Evolutionary conservation across 2,797 vertebrate species (phyloP), one percentile per base, ranked within the genome.

Genomic region (Sebastiscus tertius): DNA sequence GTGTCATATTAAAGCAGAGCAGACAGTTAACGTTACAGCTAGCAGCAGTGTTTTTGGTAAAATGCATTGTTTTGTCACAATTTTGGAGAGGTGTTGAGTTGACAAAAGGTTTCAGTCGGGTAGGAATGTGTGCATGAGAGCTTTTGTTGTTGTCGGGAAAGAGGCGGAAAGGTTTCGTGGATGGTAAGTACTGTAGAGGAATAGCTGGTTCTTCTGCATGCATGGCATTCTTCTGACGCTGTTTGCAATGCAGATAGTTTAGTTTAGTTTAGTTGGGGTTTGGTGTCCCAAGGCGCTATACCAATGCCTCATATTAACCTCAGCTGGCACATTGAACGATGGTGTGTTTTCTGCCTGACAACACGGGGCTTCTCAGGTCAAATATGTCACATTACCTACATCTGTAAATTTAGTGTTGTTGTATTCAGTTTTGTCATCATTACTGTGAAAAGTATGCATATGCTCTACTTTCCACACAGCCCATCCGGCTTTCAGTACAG

Each of bases 151-250:
- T 60, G 80, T 88, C 49, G 58, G 33, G 11, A 72, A 69, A 73
- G 87, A 82, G 87, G 75, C 26, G 67, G 69, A 60, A 29, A 82
- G 67, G 81, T 86, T 87, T 92, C 34, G 60, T 72, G 49, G 80
- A 62, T 39, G 24, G 29, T 79, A 79, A 66, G 14, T 42, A 42
- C 39, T 42, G 16, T 24, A 74, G 91, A 74, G 63, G 92, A 87
- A 67, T 54, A 71, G 82, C 94, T 72, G 90, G 95, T 95, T 95
- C 88, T 85, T 75, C 94, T 89, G 84, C 95, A 93, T 95, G 86
- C 75, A 58, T 92, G 65, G 24, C 83, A 95, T 96, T 95, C 92
- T 88, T 80, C 4, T 71, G 79, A 78, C 31, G 39, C 39, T 76
- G 64, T 42, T 59, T 70, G 81, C 33, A 60, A 84, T 90, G 93